These are phyloP conservation scores for Heliconius hermathena DNA, from an alignment of 1,140 invertebrate genomes.

Conservation along the genomic window DNA sequence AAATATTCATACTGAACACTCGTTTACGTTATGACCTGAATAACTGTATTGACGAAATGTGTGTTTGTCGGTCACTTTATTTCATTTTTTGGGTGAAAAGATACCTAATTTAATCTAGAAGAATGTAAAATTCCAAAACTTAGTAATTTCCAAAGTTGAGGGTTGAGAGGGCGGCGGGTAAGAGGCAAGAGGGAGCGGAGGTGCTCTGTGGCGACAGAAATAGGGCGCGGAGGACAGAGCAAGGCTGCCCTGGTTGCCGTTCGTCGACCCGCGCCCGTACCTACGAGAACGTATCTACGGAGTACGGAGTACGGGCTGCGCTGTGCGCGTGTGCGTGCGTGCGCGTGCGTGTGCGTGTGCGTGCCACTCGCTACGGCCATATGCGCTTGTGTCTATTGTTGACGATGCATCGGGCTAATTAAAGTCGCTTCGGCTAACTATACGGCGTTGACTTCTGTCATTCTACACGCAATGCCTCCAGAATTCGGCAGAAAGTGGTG, in stretches of 20 bases:
- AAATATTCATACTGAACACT: conserved; percentile 3
- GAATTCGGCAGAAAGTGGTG: no score
- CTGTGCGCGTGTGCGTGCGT: conserved; percentile 50
- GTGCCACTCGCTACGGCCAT: conserved; percentile 54
- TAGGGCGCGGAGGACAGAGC: conserved; percentile 80
- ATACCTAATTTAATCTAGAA: neutral
- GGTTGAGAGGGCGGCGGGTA: conserved; percentile 50
- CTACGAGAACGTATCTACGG: conserved; percentile 58
- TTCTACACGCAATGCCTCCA: no score
- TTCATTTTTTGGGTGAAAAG: conserved; percentile 20
- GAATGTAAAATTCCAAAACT: conserved; percentile 42
- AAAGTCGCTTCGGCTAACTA: neutral
- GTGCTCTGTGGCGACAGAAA: conserved; percentile 74
- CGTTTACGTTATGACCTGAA: conserved; percentile 9
- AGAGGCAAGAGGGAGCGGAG: conserved; percentile 45
- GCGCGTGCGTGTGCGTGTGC: conserved; percentile 41
- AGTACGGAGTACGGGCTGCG: conserved; percentile 15
- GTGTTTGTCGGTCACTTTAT: conserved; percentile 8
- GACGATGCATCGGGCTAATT: conserved; percentile 28
- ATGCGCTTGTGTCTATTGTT: conserved; percentile 35
- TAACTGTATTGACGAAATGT: conserved; percentile 12
- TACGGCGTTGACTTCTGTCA: no score
- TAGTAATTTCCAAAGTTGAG: conserved; percentile 62
- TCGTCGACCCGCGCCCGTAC: conserved; percentile 68
- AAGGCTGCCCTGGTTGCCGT: conserved; percentile 79